phyloP scores from a whole-genome alignment of 1,140 invertebrate species.

The Augochlora pura region DNA sequence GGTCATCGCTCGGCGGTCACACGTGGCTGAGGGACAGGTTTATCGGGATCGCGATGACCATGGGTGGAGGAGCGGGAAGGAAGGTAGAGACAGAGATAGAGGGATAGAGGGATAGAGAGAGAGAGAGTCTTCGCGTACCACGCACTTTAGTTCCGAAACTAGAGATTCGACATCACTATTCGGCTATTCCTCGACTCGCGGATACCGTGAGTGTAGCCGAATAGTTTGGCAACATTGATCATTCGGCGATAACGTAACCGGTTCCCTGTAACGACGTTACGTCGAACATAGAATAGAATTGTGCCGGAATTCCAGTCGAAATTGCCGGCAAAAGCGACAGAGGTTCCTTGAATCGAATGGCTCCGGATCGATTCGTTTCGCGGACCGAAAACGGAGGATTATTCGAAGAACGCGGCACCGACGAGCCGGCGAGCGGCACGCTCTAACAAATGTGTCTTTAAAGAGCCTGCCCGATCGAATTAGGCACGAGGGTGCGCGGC shows the following conservation, averaged over 20 bases:
- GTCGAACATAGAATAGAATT: constrained; percentile 67
- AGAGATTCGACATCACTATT: constrained; percentile 46
- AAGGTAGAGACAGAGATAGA: too few species aligned
- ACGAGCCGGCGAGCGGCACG: too few species aligned
- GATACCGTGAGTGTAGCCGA: constrained; percentile 31
- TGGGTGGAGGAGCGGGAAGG: too few species aligned
- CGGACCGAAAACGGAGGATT: constrained; percentile 9
- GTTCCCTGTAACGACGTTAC: constrained; percentile 37
- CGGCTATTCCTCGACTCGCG: constrained; percentile 32
- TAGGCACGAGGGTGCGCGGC: too few species aligned
- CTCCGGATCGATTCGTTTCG: constrained; percentile 54
- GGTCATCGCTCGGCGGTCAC: background rate
- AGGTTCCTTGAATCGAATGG: constrained; percentile 7
- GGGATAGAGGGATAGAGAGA: too few species aligned
- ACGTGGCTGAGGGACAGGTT: background rate
- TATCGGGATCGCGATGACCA: background rate
- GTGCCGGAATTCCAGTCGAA: constrained; percentile 66
- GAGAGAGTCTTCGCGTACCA: background rate
- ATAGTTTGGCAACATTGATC: constrained; percentile 70
- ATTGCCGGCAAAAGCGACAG: constrained; percentile 56
- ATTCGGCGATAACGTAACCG: constrained; percentile 37
- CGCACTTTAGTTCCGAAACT: constrained; percentile 24
- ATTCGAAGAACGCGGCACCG: constrained; percentile 2
- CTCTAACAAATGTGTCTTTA: constrained; percentile 19
- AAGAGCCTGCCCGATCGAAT: too few species aligned